These are phyloP conservation scores for Schizotus pectinicornis DNA, from an alignment of 2,888 invertebrate species.

Conservation along the genomic window DNA sequence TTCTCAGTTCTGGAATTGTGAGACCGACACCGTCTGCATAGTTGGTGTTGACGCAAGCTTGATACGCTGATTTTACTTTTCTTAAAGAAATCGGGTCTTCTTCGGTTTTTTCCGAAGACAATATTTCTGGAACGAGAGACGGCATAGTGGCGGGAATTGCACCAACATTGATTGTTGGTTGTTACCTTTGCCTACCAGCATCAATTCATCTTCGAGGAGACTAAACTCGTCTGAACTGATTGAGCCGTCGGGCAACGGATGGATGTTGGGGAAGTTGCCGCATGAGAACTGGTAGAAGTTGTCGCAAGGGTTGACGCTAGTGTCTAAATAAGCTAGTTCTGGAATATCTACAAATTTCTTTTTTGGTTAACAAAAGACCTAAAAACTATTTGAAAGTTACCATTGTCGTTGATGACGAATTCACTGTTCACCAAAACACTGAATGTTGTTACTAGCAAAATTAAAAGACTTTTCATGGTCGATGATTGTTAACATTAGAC, in stretches of 20 bases:
- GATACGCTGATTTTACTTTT: constrained; percentile 54
- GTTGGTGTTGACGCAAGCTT: constrained; percentile 47
- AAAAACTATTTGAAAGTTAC: not conserved
- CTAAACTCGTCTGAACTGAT: constrained; percentile 55
- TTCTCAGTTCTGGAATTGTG: constrained; percentile 45
- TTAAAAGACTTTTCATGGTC: too few species aligned
- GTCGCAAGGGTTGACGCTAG: constrained; percentile 56
- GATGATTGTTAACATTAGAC: too few species aligned
- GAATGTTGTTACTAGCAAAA: too few species aligned
- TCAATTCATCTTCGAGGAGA: constrained; percentile 53
- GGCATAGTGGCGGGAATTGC: not conserved
- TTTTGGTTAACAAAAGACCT: not conserved
- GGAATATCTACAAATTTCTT: constrained; percentile 45
- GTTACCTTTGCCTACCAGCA: constrained; percentile 49
- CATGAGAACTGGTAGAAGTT: constrained; percentile 60
- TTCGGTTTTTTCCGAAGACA: constrained; percentile 35
- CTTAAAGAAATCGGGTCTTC: constrained; percentile 50
- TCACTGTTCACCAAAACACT: too few species aligned
- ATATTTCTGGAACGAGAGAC: constrained; percentile 44
- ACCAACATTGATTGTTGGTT: constrained; percentile 8
- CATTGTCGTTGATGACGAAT: not conserved
- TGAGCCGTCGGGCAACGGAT: constrained; percentile 49
- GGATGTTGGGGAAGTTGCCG: constrained; percentile 56
- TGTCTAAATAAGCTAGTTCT: constrained; percentile 52
- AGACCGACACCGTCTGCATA: constrained; percentile 7